Conservation (phyloP, 2,888 invertebrate species). For the Chirona hameri region DNA sequence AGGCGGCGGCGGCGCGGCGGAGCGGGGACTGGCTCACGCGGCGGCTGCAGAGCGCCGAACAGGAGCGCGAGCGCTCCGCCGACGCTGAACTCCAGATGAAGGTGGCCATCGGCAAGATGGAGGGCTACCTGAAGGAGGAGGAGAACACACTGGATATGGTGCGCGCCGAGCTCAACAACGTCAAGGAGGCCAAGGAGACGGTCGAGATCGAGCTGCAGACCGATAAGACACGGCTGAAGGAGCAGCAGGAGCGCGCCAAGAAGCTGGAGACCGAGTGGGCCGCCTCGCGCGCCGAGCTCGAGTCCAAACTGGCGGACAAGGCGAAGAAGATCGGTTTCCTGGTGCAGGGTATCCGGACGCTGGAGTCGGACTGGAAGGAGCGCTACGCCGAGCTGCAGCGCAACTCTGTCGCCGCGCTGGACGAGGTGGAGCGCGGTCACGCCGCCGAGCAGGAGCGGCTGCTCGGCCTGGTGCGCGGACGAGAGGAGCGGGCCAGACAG, state of each 20-base stretch:
- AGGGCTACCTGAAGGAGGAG: conserved; percentile 2
- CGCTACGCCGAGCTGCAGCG: background rate
- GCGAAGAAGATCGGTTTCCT: background rate
- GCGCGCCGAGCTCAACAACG: background rate
- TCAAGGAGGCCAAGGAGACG: background rate
- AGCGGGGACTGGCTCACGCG: background rate
- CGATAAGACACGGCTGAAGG: background rate
- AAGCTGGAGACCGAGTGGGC: background rate
- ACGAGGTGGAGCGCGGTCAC: background rate
- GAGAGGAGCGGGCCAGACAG: background rate
- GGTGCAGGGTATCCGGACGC: conserved; percentile 3
- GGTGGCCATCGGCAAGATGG: background rate
- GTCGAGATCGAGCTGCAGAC: background rate
- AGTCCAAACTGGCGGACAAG: background rate
- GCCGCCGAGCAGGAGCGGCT: background rate
- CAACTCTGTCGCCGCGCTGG: background rate
- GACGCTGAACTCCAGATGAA: background rate
- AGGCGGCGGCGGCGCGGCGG: background rate
- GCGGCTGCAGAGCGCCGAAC: background rate
- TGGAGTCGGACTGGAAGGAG: conserved; percentile 23
- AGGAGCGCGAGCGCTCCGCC: background rate
- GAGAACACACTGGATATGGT: background rate
- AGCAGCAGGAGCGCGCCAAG: background rate
- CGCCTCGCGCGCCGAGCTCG: background rate
- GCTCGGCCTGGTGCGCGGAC: background rate